Evolutionary conservation across 2,113 vertebrate genomes (phyloP), one percentile per base, ranked within the genome.

Genomic region (Anguilla rostrata): DNA sequence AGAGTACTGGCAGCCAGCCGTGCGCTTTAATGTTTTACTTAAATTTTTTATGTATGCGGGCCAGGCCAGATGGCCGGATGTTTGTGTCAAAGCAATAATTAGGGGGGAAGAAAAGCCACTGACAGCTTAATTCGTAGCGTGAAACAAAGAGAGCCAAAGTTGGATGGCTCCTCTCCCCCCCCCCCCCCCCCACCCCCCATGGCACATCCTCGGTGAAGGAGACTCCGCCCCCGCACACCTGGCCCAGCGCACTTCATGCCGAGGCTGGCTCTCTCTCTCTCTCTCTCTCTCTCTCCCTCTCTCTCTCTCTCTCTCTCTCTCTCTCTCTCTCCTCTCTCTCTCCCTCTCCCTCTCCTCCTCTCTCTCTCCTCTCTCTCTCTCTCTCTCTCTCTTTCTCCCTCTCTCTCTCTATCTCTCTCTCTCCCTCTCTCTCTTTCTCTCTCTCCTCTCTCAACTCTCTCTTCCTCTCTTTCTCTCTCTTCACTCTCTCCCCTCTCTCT

Each of bases 11-110:
- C 85, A 39, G 20, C 40, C 39, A 60, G 75, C 78, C 41, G 84
- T 85, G 71, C 7, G 16, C 66, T 78, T 29, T 78, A 39, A 81
- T 85, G 78, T 85, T 85, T 81, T 56, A 22, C 39, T 43, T 79
- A 12, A 56, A 66, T 86, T 86, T 86, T 57, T 86, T n/a, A 29
- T 39, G 53, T 20, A 26, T 82, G n/a, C 26, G 40, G 7, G n/a
- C n/a, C 39, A 16, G 49, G 75, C 9, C 40, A 34, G 71, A 75
- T 75, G 43, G 20, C 46, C 20, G 11, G 11, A 8, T n/a, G 29
- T 85, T 49, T 26, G n/a, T 85, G 29, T 85, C 8, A 5, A 56
- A 46, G 43, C 9, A 57, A 49, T 39, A 85, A 39, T 20, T 43
- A 0, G 8, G 40, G 75, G 29, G 43, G 75, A 49, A 49, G 3